These are phyloP conservation scores for Sepiola atlantica DNA, from an alignment of 2,888 invertebrate genomes.

Conservation along the genomic window DNA sequence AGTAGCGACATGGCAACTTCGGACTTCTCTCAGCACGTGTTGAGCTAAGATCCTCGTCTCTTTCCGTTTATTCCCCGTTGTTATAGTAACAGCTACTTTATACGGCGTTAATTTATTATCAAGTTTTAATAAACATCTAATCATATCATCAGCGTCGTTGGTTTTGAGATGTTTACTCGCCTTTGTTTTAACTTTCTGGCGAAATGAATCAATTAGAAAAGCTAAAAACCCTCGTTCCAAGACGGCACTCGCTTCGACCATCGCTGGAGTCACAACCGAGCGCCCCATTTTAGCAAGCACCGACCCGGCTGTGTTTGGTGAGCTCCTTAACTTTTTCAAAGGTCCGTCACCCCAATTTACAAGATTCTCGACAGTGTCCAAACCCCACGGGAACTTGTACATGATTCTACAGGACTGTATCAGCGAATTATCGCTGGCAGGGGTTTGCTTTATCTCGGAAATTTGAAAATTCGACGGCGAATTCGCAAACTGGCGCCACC, in stretches of 20 bases:
- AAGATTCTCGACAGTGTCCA: slow-evolving; percentile 63
- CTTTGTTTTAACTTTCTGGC: neutral
- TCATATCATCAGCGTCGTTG: neutral
- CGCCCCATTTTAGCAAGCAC: neutral
- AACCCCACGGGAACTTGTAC: slow-evolving; percentile 67
- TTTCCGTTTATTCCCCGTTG: neutral
- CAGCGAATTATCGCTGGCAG: slow-evolving; percentile 49
- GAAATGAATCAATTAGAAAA: neutral
- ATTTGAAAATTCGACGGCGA: slow-evolving; percentile 61
- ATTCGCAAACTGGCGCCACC: slow-evolving; percentile 58
- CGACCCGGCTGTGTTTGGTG: neutral
- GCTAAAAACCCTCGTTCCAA: neutral
- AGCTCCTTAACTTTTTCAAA: slow-evolving; percentile 50
- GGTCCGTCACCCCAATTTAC: slow-evolving; percentile 58
- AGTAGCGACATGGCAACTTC: neutral
- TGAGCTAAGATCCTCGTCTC: neutral
- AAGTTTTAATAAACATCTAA: neutral
- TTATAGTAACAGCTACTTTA: neutral
- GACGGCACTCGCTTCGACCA: neutral
- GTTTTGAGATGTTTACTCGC: neutral
- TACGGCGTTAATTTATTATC: neutral
- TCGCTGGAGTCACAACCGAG: neutral
- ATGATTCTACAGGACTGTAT: slow-evolving; percentile 54
- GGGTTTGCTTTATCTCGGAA: slow-evolving; percentile 50
- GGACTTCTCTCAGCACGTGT: neutral